Percentiles rank a stretch among this genome's conserved stretches.
phyloP scores from a whole-genome alignment of 2,888 invertebrate species.

The Abrostola triplasia region DNA sequence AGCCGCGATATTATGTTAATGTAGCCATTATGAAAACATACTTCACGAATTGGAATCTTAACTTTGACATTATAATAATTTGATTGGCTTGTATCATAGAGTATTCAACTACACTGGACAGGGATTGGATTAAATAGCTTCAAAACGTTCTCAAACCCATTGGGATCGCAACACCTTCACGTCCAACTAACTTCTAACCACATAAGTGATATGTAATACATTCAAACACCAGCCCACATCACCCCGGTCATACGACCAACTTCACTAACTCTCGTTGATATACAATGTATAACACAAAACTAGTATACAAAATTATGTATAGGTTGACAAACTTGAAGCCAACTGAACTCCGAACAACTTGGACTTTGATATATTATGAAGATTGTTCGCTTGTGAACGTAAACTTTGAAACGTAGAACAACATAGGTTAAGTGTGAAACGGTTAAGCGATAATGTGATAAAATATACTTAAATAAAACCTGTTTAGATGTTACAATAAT shows the following conservation, averaged over 20 bases:
- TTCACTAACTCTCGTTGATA: constrained; percentile 22
- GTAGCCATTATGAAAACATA: no score
- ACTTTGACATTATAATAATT: no score
- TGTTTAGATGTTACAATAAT: no score
- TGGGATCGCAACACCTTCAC: neutral
- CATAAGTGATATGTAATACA: constrained; percentile 6
- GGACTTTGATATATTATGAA: constrained; percentile 62
- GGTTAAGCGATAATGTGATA: constrained; percentile 22
- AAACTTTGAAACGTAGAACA: constrained; percentile 39
- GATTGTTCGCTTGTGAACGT: constrained; percentile 57
- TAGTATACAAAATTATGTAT: constrained; percentile 38
- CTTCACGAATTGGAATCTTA: no score
- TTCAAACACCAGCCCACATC: constrained; percentile 4
- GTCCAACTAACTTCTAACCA: neutral
- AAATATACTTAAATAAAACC: neutral
- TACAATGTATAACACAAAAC: constrained; percentile 13
- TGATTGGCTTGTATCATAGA: no score
- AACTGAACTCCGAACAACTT: constrained; percentile 58
- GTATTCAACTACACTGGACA: no score
- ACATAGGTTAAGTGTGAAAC: constrained; percentile 37
- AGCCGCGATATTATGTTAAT: no score
- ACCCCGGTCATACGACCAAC: constrained; percentile 8
- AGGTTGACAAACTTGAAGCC: constrained; percentile 59
- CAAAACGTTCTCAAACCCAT: neutral
- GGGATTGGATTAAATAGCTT: neutral